A percentile compares a stretch with the other conserved stretches of the same genome.
Evolutionary conservation across 1,140 invertebrate genomes (phyloP).

Genomic region (Papilio xuthus): DNA sequence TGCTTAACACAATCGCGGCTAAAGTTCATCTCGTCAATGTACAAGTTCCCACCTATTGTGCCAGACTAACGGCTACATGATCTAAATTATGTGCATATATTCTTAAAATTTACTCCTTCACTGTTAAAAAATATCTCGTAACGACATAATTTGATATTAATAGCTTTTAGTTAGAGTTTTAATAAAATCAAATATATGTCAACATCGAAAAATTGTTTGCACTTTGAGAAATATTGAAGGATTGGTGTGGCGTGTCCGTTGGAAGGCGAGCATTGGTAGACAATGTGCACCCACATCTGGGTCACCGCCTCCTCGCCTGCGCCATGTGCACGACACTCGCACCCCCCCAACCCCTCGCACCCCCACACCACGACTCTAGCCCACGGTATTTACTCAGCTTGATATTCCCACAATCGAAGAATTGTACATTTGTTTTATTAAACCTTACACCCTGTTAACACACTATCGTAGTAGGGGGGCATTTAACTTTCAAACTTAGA

Average conservation of each 20-base stretch:
- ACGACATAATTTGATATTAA: no score
- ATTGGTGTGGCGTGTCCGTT: conserved; percentile 33
- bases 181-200: not conserved
- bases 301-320: conserved; percentile 51
- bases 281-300: conserved; percentile 63
- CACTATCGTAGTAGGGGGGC: not conserved
- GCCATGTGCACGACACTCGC: conserved; percentile 38
- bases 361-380: not conserved
- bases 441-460: not conserved
- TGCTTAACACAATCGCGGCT: conserved; percentile 64
- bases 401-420: not conserved
- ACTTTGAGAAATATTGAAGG: not conserved
- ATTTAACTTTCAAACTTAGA: not conserved
- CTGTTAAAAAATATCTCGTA: no score
- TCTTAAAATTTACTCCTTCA: not conserved
- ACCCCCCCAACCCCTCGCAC: conserved; percentile 6
- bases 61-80: not conserved
- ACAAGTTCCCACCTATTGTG: conserved; percentile 41
- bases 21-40: conserved; percentile 59
- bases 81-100: not conserved
- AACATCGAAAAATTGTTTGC: not conserved
- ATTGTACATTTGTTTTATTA: not conserved
- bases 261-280: conserved; percentile 49
- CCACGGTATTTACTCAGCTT: not conserved
- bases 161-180: not conserved